A percentile compares a stretch with the other conserved stretches of the same genome.
phyloP scores from a whole-genome alignment of 2,888 invertebrate species.

The Oxyteleia sp. region DNA sequence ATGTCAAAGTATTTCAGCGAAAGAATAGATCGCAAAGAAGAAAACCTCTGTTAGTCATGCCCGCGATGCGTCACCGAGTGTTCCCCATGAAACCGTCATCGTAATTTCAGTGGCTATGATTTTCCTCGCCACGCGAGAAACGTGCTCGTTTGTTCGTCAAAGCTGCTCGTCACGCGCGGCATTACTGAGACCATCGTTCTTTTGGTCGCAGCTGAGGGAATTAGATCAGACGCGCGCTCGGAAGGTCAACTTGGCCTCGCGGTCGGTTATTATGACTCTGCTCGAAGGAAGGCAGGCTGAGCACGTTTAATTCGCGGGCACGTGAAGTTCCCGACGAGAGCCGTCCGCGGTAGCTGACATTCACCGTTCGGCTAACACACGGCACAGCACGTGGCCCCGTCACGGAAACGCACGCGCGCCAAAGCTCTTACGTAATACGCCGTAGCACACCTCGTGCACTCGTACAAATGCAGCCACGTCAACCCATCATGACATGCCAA shows the following conservation, averaged over 20 bases:
- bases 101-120: too few relatives aligned
- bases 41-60: too few relatives aligned
- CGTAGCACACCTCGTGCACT: slow-evolving; percentile 38
- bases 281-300: slow-evolving; percentile 23
- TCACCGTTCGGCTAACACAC: slow-evolving; percentile 73
- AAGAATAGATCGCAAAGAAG: too few relatives aligned
- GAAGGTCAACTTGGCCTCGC: slow-evolving; percentile 45
- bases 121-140: too few relatives aligned
- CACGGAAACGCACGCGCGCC: slow-evolving; percentile 75
- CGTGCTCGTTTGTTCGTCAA: too few relatives aligned
- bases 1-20: too few relatives aligned
- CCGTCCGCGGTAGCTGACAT: slow-evolving; percentile 75
- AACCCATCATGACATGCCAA: slow-evolving; percentile 27
- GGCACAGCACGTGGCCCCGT: slow-evolving; percentile 77
- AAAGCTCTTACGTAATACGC: slow-evolving; percentile 73
- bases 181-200: slow-evolving; percentile 5
- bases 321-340: slow-evolving; percentile 64
- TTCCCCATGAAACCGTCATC: too few relatives aligned
- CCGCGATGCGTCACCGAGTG: too few relatives aligned
- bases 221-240: slow-evolving; percentile 25
- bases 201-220: slow-evolving; percentile 16
- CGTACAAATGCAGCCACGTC: slow-evolving; percentile 57
- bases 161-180: neutral
- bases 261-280: slow-evolving; percentile 25
- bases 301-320: slow-evolving; percentile 73